phyloP scores from a whole-genome alignment of 1,140 invertebrate genomes.

The Aphelenchoides besseyi region DNA sequence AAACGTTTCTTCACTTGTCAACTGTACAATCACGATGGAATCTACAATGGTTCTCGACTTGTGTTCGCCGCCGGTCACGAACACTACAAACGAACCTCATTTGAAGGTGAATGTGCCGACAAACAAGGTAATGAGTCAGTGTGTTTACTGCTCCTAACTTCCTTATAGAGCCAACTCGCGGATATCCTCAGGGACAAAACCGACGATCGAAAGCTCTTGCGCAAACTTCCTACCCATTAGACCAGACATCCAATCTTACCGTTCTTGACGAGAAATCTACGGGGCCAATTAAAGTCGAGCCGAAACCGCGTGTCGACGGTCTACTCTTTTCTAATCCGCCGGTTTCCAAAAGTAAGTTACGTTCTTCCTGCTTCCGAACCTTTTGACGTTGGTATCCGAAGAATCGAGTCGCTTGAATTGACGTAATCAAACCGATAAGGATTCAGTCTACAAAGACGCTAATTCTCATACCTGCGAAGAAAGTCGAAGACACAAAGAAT shows the following conservation, averaged over 20 bases:
- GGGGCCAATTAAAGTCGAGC: conserved; percentile 22
- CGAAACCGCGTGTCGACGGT: neutral
- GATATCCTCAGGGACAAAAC: conserved; percentile 30
- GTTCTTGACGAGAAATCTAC: neutral
- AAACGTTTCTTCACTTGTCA: conserved; percentile 47
- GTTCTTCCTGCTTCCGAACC: no score
- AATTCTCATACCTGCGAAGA: no score
- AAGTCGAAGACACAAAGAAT: no score
- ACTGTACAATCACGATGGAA: conserved; percentile 44
- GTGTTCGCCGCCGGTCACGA: conserved; percentile 46
- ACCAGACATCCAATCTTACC: neutral
- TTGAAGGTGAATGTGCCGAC: conserved; percentile 34
- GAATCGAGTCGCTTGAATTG: no score
- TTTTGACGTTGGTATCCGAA: no score
- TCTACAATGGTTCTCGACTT: conserved; percentile 26
- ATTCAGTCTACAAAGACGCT: no score
- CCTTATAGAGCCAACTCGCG: conserved; percentile 23
- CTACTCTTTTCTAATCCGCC: conserved; percentile 11
- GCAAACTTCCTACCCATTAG: neutral
- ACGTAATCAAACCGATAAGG: no score
- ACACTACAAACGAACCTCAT: conserved; percentile 40
- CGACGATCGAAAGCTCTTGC: neutral
- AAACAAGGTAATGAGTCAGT: conserved; percentile 10
- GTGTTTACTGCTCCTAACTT: conserved; percentile 22
- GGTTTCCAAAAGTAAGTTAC: conserved; percentile 13